These are phyloP conservation scores for Cirrhinus molitorella DNA, from an alignment of 2,797 vertebrate species.

Conservation along the genomic window DNA sequence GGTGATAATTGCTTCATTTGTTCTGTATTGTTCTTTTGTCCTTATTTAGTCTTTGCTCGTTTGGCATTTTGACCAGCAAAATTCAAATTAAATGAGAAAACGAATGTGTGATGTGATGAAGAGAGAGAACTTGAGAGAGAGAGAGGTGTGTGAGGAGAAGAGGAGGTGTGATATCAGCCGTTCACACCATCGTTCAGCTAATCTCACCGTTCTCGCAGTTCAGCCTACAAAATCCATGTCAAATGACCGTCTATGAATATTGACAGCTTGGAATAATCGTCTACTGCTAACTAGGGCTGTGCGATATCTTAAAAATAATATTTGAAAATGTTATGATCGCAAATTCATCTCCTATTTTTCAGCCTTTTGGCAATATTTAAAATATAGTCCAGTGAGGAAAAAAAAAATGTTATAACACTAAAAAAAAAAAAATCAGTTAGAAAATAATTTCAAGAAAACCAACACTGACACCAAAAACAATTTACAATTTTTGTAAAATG, in stretches of 20 bases:
- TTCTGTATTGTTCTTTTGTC: not conserved
- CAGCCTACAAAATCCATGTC: not conserved
- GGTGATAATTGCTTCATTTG: slow-evolving; percentile 26
- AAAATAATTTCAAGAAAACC: not conserved
- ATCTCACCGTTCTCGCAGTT: not conserved
- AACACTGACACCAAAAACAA: not conserved
- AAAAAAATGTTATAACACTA: too few species aligned
- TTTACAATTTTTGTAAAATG: too few species aligned
- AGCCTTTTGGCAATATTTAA: not conserved
- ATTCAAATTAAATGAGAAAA: not conserved
- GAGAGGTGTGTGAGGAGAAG: not conserved
- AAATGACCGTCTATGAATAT: not conserved
- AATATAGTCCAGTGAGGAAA: not conserved
- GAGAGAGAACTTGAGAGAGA: not conserved
- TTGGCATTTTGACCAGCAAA: slow-evolving; percentile 1
- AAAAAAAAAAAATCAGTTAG: not conserved
- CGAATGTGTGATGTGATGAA: not conserved
- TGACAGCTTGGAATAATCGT: not conserved
- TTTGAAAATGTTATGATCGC: not conserved
- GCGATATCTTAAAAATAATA: not conserved
- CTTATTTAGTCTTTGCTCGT: not conserved
- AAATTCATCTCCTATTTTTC: not conserved
- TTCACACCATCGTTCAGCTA: not conserved
- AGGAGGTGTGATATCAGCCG: slow-evolving; percentile 2
- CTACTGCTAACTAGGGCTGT: not conserved